These are phyloP conservation scores for Brachionichthys hirsutus DNA, from an alignment of 2,113 vertebrate genomes.

Conservation along the genomic window DNA sequence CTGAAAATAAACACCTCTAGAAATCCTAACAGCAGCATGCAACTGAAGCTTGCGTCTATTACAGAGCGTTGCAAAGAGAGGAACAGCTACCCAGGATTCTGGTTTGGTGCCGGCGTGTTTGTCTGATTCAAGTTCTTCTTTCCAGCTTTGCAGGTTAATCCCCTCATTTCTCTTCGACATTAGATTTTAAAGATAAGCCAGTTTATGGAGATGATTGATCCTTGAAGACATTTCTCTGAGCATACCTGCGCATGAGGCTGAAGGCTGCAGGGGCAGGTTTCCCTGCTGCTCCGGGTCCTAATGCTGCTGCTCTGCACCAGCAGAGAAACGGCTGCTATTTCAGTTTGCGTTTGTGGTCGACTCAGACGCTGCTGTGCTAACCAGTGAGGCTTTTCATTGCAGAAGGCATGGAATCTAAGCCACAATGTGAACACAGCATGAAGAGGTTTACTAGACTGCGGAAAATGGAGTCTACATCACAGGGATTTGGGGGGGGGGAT, in stretches of 20 bases:
- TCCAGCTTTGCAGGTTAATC: neutral
- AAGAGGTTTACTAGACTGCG: constrained; percentile 4
- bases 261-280: neutral
- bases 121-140: neutral
- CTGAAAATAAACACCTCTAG: neutral
- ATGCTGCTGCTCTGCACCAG: neutral
- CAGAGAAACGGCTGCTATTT: constrained; percentile 11
- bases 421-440: constrained; percentile 10
- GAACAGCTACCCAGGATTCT: too few relatives aligned
- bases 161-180: too few relatives aligned
- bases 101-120: too few relatives aligned
- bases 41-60: too few relatives aligned
- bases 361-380: constrained; percentile 14
- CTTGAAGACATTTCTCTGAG: constrained; percentile 3
- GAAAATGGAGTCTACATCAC: constrained; percentile 1
- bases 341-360: constrained; percentile 33
- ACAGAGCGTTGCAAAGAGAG: too few relatives aligned
- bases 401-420: constrained; percentile 8
- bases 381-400: constrained; percentile 14
- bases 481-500: neutral
- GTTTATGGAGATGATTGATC: constrained; percentile 8
- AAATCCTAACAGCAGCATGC: too few relatives aligned
- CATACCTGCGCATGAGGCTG: neutral
- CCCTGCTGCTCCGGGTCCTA: neutral
- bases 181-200: neutral